These are phyloP conservation scores for Lethrus apterus DNA, from an alignment of 1,140 invertebrate species.

Conservation along the genomic window DNA sequence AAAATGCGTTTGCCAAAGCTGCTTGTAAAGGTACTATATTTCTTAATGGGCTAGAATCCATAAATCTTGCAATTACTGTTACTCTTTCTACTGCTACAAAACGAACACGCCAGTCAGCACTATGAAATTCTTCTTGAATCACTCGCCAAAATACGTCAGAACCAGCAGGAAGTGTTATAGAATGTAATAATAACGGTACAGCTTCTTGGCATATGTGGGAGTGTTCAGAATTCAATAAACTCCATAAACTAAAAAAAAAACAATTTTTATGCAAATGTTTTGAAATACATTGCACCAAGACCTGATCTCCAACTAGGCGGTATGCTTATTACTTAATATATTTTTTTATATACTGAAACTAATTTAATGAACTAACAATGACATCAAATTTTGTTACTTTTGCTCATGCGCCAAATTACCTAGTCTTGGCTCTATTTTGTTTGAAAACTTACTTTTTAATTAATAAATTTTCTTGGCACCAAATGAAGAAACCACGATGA, in stretches of 20 bases:
- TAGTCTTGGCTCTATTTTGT: too few relatives aligned
- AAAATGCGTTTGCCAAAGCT: conserved; percentile 93
- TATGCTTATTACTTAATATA: too few relatives aligned
- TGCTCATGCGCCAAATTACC: too few relatives aligned
- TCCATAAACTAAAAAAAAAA: conserved; percentile 74
- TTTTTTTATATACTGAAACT: too few relatives aligned
- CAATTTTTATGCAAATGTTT: background rate
- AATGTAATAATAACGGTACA: conserved; percentile 89
- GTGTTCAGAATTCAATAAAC: conserved; percentile 83
- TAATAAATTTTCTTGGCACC: conserved; percentile 93
- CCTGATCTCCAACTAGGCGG: too few relatives aligned
- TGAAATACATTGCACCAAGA: background rate
- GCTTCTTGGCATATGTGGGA: conserved; percentile 86
- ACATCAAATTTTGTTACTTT: too few relatives aligned
- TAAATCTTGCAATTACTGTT: conserved; percentile 84
- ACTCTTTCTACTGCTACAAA: conserved; percentile 93
- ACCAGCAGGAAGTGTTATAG: conserved; percentile 85
- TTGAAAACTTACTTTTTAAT: conserved; percentile 85
- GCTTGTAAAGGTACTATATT: conserved; percentile 81
- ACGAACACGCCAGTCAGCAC: conserved; percentile 78
- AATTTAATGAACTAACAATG: too few relatives aligned
- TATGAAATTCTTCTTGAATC: conserved; percentile 89
- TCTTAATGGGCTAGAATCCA: conserved; percentile 81
- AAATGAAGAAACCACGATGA: conserved; percentile 91
- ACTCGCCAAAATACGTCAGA: conserved; percentile 92